Evolutionary conservation across 2,888 invertebrate species (phyloP).

Genomic region (Meganola albula): DNA sequence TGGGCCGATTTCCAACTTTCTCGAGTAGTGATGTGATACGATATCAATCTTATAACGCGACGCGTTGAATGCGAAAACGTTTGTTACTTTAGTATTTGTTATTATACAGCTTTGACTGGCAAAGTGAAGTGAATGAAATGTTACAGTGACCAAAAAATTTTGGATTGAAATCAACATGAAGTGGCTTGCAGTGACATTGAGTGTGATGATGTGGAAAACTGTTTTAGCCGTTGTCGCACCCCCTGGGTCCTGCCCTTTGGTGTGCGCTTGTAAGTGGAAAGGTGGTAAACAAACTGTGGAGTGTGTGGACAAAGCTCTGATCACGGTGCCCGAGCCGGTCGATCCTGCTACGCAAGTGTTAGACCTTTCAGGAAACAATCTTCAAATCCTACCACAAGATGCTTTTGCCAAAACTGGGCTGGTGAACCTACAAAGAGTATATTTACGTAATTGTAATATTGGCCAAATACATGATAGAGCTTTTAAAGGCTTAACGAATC

Average conservation of each 20-base stretch:
- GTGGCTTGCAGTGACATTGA: constrained; percentile 68
- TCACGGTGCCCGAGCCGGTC: constrained; percentile 89
- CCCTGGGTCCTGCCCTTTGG: constrained; percentile 82
- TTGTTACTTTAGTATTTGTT: constrained; percentile 35
- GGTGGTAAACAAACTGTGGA: constrained; percentile 95
- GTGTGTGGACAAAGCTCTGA: constrained; percentile 89
- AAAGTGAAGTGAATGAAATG: constrained; percentile 42
- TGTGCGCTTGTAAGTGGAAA: constrained; percentile 96
- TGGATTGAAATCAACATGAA: constrained; percentile 61
- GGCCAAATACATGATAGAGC: constrained; percentile 91
- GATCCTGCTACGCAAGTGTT: constrained; percentile 94
- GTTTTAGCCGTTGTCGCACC: constrained; percentile 65
- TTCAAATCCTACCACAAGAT: constrained; percentile 88
- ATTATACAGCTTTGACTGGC: constrained; percentile 26
- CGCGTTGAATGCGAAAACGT: constrained; percentile 37
- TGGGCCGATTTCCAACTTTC: constrained; percentile 78
- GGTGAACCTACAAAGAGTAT: constrained; percentile 91
- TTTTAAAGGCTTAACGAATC: constrained; percentile 90
- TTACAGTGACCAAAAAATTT: constrained; percentile 48
- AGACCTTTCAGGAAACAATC: constrained; percentile 91
- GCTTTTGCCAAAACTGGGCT: constrained; percentile 89
- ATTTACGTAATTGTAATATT: constrained; percentile 88
- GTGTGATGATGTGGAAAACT: constrained; percentile 64
- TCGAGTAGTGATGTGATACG: constrained; percentile 77
- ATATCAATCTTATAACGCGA: constrained; percentile 52